Conservation (phyloP, 2,113 vertebrate species). For the Ophthalmolycus amberensis region DNA sequence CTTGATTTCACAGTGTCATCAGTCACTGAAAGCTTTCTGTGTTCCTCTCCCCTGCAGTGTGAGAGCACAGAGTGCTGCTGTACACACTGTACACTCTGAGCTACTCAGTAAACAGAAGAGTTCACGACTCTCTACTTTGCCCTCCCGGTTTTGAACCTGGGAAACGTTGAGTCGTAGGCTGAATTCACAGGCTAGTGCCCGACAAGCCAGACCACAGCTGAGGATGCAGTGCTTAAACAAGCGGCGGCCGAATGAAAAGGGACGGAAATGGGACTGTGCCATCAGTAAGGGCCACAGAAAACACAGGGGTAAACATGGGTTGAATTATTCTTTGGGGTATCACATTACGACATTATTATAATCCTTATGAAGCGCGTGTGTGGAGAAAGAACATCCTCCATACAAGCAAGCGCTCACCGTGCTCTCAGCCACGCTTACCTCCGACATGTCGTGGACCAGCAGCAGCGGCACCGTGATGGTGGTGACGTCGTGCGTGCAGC, state of each 20-base stretch:
- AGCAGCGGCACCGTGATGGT: conserved; percentile 95
- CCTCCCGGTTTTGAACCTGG: conserved; percentile 28
- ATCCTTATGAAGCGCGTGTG: neutral
- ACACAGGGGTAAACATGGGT: neutral
- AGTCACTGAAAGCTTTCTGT: conserved; percentile 13
- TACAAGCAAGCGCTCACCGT: neutral
- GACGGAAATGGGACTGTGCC: neutral
- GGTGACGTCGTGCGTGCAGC: conserved; percentile 96
- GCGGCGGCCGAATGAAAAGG: conserved; percentile 3
- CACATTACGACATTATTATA: neutral
- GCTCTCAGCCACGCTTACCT: conserved; percentile 83
- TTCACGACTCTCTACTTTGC: conserved; percentile 24
- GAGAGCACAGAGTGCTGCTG: conserved; percentile 11
- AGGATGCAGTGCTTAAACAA: conserved; percentile 10
- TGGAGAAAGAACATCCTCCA: neutral
- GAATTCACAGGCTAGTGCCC: conserved; percentile 19
- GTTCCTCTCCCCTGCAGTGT: neutral
- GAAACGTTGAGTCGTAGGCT: conserved; percentile 19
- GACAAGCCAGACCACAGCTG: conserved; percentile 12
- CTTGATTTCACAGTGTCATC: neutral
- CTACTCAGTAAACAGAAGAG: conserved; percentile 26
- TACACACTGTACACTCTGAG: neutral
- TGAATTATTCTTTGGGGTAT: neutral
- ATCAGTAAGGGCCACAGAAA: neutral
- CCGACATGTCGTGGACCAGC: conserved; percentile 97